Evolutionary conservation across 2,113 vertebrate species (phyloP).

Genomic region (Physeter macrocephalus): DNA sequence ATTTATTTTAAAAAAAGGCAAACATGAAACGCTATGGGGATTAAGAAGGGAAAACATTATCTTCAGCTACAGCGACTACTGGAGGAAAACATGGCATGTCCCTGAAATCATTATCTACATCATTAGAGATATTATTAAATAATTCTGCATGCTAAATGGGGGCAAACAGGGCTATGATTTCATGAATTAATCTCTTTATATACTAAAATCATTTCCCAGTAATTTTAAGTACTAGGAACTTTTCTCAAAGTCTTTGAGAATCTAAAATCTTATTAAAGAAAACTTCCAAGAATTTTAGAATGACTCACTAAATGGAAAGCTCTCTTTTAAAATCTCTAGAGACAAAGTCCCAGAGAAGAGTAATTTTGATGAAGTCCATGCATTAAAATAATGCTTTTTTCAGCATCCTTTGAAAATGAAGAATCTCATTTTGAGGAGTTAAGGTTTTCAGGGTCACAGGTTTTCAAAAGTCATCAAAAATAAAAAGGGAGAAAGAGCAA

Average conservation of each 20-base stretch:
- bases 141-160: not conserved
- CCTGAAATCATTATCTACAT: not conserved
- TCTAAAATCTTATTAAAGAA: not conserved
- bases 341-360: not conserved
- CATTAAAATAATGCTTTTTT: slow-evolving; percentile 16
- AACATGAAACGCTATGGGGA: not conserved
- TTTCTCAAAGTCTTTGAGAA: not conserved
- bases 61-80: not conserved
- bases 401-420: not conserved
- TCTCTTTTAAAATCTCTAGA: not conserved
- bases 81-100: not conserved
- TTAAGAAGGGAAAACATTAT: not conserved
- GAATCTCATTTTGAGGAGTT: not conserved
- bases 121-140: not conserved
- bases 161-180: not conserved
- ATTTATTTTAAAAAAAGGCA: not conserved
- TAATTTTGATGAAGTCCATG: not conserved
- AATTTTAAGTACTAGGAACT: not conserved
- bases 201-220: not conserved
- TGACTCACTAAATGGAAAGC: not conserved
- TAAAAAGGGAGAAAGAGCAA: not conserved
- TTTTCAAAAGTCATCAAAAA: slow-evolving; percentile 47
- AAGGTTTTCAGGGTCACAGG: not conserved
- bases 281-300: not conserved
- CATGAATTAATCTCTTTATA: not conserved